These are phyloP conservation scores for Phyto melanocephala DNA, from an alignment of 2,888 invertebrate species.

Conservation along the genomic window DNA sequence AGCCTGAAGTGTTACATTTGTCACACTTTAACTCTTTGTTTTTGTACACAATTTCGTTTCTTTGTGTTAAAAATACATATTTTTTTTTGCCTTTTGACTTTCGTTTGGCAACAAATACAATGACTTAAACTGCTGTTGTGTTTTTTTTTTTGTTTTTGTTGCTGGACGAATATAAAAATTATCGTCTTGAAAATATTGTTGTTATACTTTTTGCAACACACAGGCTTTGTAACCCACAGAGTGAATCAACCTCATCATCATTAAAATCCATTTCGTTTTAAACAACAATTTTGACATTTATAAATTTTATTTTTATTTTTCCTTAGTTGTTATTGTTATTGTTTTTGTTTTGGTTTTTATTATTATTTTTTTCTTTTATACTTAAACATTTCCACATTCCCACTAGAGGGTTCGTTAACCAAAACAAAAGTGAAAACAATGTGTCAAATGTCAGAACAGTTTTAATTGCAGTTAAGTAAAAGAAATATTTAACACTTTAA, in stretches of 20 bases:
- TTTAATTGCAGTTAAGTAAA: slow-evolving; percentile 22
- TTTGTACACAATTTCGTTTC: slow-evolving; percentile 6
- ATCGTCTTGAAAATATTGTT: neutral
- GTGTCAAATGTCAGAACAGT: slow-evolving; percentile 56
- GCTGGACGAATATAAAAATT: no score
- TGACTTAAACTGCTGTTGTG: neutral
- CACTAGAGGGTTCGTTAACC: neutral
- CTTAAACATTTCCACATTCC: neutral
- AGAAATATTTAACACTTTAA: neutral
- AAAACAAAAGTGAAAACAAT: slow-evolving; percentile 54
- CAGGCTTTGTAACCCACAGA: neutral
- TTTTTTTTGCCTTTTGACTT: slow-evolving; percentile 28
- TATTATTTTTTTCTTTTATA: neutral
- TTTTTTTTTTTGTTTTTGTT: slow-evolving; percentile 1
- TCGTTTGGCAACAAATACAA: slow-evolving; percentile 17
- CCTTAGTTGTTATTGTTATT: neutral
- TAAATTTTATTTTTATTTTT: slow-evolving; percentile 6
- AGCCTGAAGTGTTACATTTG: slow-evolving; percentile 32
- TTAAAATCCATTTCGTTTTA: neutral
- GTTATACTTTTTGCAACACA: neutral
- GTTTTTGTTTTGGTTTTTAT: neutral
- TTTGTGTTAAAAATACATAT: neutral
- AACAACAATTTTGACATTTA: slow-evolving; percentile 26
- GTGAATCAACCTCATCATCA: neutral
- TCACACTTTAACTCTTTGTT: neutral